phyloP scores from a whole-genome alignment of 2,113 vertebrate species.

The Eubucco bourcierii region DNA sequence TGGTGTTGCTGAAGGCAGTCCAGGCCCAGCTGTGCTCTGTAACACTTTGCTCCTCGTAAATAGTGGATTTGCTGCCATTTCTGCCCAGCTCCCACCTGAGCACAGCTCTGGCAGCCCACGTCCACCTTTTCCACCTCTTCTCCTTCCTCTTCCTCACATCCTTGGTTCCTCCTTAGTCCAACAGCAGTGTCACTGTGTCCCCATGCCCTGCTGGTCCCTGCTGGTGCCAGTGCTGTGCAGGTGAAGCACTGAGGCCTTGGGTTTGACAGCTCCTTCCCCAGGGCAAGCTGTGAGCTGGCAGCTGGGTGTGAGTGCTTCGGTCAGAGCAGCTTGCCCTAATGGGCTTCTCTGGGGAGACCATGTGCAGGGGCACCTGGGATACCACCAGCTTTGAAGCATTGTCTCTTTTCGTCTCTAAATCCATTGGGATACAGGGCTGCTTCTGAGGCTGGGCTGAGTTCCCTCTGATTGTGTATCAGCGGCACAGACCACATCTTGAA shows the following conservation, averaged over 20 bases:
- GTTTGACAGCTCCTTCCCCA: neutral
- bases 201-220: neutral
- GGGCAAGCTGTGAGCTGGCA: neutral
- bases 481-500: neutral
- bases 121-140: conserved; percentile 6
- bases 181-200: neutral
- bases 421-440: neutral
- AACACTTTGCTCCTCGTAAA: conserved; percentile 55
- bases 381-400: neutral
- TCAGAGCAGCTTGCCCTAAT: neutral
- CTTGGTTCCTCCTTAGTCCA: neutral
- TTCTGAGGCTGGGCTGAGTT: neutral
- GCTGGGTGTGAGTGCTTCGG: neutral
- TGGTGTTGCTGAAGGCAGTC: conserved; percentile 46
- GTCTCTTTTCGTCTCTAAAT: neutral
- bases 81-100: conserved; percentile 17
- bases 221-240: neutral
- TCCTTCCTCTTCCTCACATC: neutral
- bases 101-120: neutral
- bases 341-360: neutral
- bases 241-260: neutral
- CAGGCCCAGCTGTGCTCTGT: conserved; percentile 44
- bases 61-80: conserved; percentile 26
- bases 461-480: neutral
- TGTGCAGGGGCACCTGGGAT: neutral